Evolutionary conservation across 2,888 invertebrate species (phyloP), one percentile per base, ranked within the genome.

Genomic region (Drosophila nr. perissopoda): DNA sequence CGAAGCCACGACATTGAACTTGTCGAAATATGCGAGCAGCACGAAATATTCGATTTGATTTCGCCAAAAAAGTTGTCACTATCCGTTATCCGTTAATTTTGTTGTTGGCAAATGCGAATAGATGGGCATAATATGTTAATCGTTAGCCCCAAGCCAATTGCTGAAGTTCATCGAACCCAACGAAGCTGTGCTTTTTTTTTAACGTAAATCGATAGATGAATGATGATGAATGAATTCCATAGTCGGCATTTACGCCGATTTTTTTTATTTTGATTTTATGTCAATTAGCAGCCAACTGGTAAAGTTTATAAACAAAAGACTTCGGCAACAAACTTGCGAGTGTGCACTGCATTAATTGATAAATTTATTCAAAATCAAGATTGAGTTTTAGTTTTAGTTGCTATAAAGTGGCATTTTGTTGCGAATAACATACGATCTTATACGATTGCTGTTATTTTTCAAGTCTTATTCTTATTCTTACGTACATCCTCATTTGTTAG

Each of bases 401-500:
- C 2, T 42, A 5, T n/a, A n/a, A n/a, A n/a, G 40, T 40, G 10
- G n/a, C n/a, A 4, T 13, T 21, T 45, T 21, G 6, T 13, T 21
- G 16, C 2, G 16, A 25, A 8, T 8, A 16, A 16, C 16, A 45
- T 4, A 1, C 2, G 21, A 5, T 25, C 16, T 45, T 0, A 45
- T 16, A 16, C 0, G 25, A 16, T 45, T 45, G 16, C 7, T 7
- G 21, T 25, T 45, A 16, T 16, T 25, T 8, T 4, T 45, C 25
- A 25, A 8, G 16, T 3, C 29, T 18, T 18, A 38, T 56, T 38
- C n/a, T 11, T 16, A n/a, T n/a, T 8, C 11, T n/a, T 29, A 21
- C 5, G 18, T 18, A 10, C 27, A 25, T 25, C 7, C 2, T 18
- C 0, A 27, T 4, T 38, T 25, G 21, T 16, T 40, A 96, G 96